Evolutionary conservation across 2,888 invertebrate genomes (phyloP).

Genomic region (Nomada lathburiana): DNA sequence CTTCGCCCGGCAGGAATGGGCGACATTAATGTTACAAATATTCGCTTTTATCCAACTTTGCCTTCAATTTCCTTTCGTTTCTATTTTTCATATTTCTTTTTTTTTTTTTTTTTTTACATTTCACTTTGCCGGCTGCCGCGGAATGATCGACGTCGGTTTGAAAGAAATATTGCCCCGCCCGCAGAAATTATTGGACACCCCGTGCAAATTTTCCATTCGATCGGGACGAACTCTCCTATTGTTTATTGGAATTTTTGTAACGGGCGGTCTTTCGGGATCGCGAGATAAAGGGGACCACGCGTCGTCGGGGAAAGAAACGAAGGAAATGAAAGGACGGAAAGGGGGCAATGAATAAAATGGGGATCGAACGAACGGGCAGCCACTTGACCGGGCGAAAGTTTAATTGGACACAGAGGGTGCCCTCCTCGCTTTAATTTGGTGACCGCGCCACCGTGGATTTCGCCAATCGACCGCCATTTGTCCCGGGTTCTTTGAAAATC

Average conservation of each 20-base stretch:
- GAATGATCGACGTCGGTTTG: no score
- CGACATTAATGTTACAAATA: conserved; percentile 27
- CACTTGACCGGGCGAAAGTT: conserved; percentile 47
- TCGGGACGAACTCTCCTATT: no score
- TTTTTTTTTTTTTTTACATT: neutral
- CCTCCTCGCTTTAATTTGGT: conserved; percentile 44
- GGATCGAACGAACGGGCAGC: conserved; percentile 15
- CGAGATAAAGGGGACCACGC: neutral
- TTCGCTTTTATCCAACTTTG: conserved; percentile 2
- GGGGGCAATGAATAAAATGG: neutral
- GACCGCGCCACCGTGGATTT: conserved; percentile 38
- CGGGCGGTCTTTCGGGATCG: no score
- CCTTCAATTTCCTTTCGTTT: neutral
- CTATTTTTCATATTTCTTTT: neutral
- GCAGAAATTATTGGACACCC: no score
- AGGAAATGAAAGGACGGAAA: neutral
- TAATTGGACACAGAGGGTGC: conserved; percentile 38
- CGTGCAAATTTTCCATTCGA: no score
- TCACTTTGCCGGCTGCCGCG: no score
- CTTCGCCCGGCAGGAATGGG: conserved; percentile 16
- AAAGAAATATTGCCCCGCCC: no score
- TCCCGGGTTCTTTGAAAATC: conserved; percentile 33
- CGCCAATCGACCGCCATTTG: conserved; percentile 44
- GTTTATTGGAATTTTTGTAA: no score
- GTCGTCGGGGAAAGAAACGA: neutral